Conservation (phyloP, 2,888 invertebrate species). For the Campoplex nolae region DNA sequence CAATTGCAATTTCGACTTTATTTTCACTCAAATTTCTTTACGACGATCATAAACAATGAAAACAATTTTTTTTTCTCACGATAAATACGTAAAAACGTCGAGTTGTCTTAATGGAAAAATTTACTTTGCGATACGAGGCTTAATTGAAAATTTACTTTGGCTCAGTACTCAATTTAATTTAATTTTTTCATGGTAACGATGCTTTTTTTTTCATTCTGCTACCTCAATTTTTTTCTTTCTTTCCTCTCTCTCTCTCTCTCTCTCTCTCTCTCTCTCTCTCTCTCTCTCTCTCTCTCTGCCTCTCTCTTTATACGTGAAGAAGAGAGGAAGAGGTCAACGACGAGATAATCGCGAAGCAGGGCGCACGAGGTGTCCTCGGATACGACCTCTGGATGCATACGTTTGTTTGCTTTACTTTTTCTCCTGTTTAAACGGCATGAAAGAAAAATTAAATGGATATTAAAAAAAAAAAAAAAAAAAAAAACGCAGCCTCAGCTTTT, state of each 20-base stretch:
- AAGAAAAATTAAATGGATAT: conserved; percentile 16
- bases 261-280: not conserved
- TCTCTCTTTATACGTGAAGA: not conserved
- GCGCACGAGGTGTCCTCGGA: conserved; percentile 10
- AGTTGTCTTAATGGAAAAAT: not conserved
- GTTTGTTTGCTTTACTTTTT: conserved; percentile 36
- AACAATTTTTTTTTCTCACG: not conserved
- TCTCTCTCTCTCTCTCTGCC: not conserved
- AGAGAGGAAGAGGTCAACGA: conserved; percentile 43
- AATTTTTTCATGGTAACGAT: conserved; percentile 27
- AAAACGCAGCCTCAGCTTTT: not conserved
- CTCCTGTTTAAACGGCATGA: conserved; percentile 26
- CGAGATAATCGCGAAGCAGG: conserved; percentile 35
- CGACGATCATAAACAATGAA: not conserved
- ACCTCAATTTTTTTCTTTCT: conserved; percentile 16
- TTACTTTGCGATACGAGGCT: not conserved
- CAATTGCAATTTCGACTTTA: not conserved
- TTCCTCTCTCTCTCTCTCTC: not conserved
- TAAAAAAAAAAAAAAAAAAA: not conserved
- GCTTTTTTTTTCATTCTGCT: not conserved
- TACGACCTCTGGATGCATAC: conserved; percentile 32
- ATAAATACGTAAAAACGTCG: not conserved
- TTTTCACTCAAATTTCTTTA: not conserved
- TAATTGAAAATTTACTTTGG: conserved; percentile 19
- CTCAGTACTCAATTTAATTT: conserved; percentile 32